These are phyloP conservation scores for Lepidostoma basale DNA, from an alignment of 1,140 invertebrate genomes.

Conservation along the genomic window DNA sequence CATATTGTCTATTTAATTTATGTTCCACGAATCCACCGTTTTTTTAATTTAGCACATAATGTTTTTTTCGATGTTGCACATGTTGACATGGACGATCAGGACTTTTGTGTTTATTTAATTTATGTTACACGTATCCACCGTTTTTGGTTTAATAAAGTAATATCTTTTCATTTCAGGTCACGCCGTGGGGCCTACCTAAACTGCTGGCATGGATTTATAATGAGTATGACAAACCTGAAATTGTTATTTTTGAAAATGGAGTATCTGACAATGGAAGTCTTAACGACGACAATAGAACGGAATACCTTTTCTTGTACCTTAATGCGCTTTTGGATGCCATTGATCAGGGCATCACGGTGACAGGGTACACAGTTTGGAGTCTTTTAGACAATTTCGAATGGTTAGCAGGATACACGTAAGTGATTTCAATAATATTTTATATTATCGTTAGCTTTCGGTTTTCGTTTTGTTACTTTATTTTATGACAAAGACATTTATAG, in stretches of 20 bases:
- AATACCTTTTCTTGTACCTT: conserved; percentile 59
- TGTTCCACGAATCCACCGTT: too few relatives aligned
- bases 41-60: too few relatives aligned
- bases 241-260: conserved; percentile 72
- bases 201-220: conserved; percentile 46
- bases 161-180: conserved; percentile 46
- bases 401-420: conserved; percentile 47
- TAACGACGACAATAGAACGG: conserved; percentile 58
- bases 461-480: conserved; percentile 71
- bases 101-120: too few relatives aligned
- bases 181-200: conserved; percentile 48
- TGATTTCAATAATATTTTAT: conserved; percentile 50
- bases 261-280: conserved; percentile 59
- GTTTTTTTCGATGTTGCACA: too few relatives aligned
- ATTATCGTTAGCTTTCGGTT: conserved; percentile 67
- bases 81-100: too few relatives aligned
- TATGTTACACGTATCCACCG: too few relatives aligned
- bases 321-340: conserved; percentile 43
- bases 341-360: conserved; percentile 56
- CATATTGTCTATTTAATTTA: too few relatives aligned
- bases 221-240: conserved; percentile 61
- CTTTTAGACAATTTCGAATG: conserved; percentile 70
- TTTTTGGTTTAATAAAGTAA: too few relatives aligned
- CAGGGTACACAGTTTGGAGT: conserved; percentile 64
- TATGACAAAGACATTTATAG: conserved; percentile 51